Base-by-base conservation (phyloP, 2,797 vertebrate genomes). In the Chelmon rostratus region DNA sequence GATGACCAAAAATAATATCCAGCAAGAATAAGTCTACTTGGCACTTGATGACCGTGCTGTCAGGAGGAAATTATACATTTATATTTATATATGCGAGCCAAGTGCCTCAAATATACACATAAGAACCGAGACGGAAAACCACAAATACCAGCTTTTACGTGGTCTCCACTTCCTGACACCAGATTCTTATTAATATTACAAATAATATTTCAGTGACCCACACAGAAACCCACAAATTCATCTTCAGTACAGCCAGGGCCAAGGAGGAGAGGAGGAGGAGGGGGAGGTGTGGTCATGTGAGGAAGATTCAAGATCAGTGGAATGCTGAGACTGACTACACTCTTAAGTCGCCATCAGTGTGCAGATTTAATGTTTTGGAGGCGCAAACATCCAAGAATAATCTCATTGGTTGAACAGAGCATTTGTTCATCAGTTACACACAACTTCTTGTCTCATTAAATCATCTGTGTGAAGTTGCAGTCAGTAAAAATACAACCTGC, bases 1-100 rank as follows among this genome's bases (percentile, higher is more conserved):
- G 89, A 83, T 52, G 70, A 86, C 72, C 42, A 79, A 92, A 94
- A 82, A 90, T 76, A 80, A 56, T 6, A 79, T 82, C 86, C 82
- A 90, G 90, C 91, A 89, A 84, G 84, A 94, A 89, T 88, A 91
- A 95, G 83, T 90, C 81, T 35, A 91, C 92, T 94, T 95, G 95
- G 95, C 94, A 95, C 93, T 86, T 86, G 62, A 86, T 93, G 91
- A 93, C 80, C 38, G 64, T 78, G 66, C 80, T 77, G 78, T 84
- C 69, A 81, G 92, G 85, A 84, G 52, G 65, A 64, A 68, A 69
- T 73, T 23, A 63, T 46, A 72, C 64, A 44, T 70, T 85, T 68
- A 78, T 69, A 64, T 76, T 73, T 68, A 68, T 83, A 54, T 74
- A 12, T 69, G 56, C 90, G 62, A 83, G 73, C 81, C 61, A 90